Evolutionary conservation across 2,888 invertebrate genomes (phyloP), one percentile per base, ranked within the genome.

Genomic region (Apeira syringaria): DNA sequence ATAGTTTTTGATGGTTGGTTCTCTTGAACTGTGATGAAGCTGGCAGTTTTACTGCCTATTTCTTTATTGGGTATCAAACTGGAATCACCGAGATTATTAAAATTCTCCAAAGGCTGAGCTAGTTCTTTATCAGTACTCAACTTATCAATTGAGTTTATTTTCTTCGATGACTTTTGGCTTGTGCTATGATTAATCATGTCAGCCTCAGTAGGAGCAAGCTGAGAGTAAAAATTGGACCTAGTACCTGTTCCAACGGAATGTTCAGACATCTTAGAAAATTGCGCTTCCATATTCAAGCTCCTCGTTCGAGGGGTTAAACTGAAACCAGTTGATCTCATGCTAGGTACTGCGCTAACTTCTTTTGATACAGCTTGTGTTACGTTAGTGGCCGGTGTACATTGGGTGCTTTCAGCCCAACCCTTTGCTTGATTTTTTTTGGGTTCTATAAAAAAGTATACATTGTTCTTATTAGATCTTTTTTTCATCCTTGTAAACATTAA

Each of bases 401-500:
- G 40, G 10, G 35, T 36, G 35, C 32, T 34, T 5, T 18, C 24
- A 26, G 39, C 7, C 9, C 31, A 20, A 4, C n/a, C 27, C 10
- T 3, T 20, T n/a, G n/a, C 1, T 7, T 10, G 31, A 1, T 11
- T 7, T 5, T 9, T 32, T 5, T 24, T 32, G 11, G 33, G 25
- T 26, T 34, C 25, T 25, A 25, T 17, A 1, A 15, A 35, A 35
- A 26, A 27, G 26, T 54, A 61, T 3, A 57, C 50, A 11, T 61
- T 61, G 26, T 53, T 58, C 5, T 31, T 51, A 6, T 43, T 47
- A 28, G 50, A 59, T 17, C 50, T 60, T 20, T 58, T 50, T 1
- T 47, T 54, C 8, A 51, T 60, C 51, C 49, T 67, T 0, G 34
- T 32, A 32, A 47, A 68, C 22, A 61, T 13, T 28, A 74, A 35